phyloP scores from a whole-genome alignment of 2,888 invertebrate species.

The Amphipoea oculea region DNA sequence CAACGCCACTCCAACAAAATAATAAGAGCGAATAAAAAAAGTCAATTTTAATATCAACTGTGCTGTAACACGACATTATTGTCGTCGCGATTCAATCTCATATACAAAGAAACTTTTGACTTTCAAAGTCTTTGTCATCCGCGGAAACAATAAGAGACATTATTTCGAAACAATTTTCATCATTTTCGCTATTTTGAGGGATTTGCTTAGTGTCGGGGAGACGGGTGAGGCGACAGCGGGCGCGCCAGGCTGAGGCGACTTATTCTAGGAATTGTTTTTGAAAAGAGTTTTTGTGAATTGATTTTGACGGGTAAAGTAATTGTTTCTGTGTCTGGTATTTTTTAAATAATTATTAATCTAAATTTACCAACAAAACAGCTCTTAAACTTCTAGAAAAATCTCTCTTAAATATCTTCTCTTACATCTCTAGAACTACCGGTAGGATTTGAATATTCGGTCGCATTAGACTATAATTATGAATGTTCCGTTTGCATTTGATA shows the following conservation, averaged over 20 bases:
- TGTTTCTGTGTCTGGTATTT: not conserved
- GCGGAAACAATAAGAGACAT: slow-evolving; percentile 71
- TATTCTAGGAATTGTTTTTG: not conserved
- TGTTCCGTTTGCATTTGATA: not conserved
- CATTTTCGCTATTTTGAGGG: slow-evolving; percentile 71
- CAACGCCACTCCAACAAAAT: slow-evolving; percentile 52
- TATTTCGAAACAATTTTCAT: slow-evolving; percentile 77
- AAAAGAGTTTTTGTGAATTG: slow-evolving; percentile 16
- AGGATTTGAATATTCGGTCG: not conserved
- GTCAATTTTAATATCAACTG: slow-evolving; percentile 63
- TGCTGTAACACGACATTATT: slow-evolving; percentile 49
- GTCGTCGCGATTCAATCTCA: slow-evolving; percentile 67
- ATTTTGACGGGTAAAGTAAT: slow-evolving; percentile 28
- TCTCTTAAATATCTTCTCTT: no score
- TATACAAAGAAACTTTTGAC: slow-evolving; percentile 67
- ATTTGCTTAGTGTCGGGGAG: slow-evolving; percentile 72
- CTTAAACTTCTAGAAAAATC: no score
- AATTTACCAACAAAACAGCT: no score
- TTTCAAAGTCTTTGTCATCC: slow-evolving; percentile 63
- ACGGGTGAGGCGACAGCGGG: slow-evolving; percentile 16
- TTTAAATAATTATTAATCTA: not conserved
- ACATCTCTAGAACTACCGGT: no score
- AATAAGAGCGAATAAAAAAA: slow-evolving; percentile 56
- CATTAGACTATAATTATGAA: no score
- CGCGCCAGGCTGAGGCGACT: not conserved